Conservation (phyloP, 2,888 invertebrate genomes). For the Cantharis rufa region DNA sequence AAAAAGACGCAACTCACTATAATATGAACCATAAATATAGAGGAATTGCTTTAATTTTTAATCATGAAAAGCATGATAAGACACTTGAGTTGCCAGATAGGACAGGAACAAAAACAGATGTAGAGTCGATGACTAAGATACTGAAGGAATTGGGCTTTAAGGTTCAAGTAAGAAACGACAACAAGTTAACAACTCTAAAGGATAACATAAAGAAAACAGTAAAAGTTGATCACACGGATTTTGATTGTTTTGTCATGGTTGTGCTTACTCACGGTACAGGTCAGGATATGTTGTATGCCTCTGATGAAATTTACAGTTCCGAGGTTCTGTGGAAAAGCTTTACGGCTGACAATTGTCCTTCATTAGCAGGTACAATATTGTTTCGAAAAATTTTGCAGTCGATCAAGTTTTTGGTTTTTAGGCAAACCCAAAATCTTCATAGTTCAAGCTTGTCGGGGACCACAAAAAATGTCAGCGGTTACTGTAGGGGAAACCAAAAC, state of each 20-base stretch:
- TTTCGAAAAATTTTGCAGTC: too few species aligned
- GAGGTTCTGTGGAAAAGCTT: too few species aligned
- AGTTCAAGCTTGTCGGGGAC: too few species aligned
- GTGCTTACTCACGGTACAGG: too few species aligned
- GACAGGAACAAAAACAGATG: constrained; percentile 63
- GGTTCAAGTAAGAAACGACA: constrained; percentile 60
- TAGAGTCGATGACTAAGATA: constrained; percentile 70
- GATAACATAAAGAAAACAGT: constrained; percentile 68
- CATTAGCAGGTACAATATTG: not conserved
- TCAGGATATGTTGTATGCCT: too few species aligned
- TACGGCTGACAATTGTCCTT: too few species aligned
- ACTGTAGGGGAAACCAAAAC: too few species aligned
- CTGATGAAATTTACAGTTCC: too few species aligned
- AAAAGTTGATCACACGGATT: constrained; percentile 67
- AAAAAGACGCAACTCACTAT: constrained; percentile 75
- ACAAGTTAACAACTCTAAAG: constrained; percentile 69
- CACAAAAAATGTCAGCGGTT: too few species aligned
- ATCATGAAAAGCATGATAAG: constrained; percentile 79
- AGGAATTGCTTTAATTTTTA: constrained; percentile 86
- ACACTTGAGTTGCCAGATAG: constrained; percentile 63
- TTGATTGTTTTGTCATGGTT: constrained; percentile 60
- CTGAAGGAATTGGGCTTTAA: constrained; percentile 58
- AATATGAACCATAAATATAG: constrained; percentile 83
- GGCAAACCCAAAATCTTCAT: too few species aligned
- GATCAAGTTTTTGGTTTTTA: constrained; percentile 12